phyloP scores from a whole-genome alignment of 1,140 invertebrate species.

The Orius insidiosus region DNA sequence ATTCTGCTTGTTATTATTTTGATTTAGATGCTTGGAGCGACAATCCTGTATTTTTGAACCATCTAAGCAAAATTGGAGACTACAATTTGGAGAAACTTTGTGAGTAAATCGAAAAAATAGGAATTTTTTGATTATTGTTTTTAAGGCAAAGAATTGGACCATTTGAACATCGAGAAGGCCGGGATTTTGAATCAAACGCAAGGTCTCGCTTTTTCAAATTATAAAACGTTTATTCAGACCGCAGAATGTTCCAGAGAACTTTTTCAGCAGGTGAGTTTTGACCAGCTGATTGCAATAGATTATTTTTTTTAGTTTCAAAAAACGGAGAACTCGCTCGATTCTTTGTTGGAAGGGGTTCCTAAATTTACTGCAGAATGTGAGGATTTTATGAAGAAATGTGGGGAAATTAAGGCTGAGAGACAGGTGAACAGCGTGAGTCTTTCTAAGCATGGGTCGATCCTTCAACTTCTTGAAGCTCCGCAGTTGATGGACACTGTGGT shows the following conservation, averaged over 20 bases:
- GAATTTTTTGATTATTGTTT: too few relatives aligned
- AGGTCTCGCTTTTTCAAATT: conserved; percentile 79
- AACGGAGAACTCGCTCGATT: conserved; percentile 54
- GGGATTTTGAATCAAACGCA: conserved; percentile 69
- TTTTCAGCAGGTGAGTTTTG: conserved; percentile 45
- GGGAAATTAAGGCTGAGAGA: conserved; percentile 48
- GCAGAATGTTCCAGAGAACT: conserved; percentile 79
- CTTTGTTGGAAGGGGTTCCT: conserved; percentile 54
- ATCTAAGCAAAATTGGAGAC: conserved; percentile 63
- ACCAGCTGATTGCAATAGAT: too few relatives aligned
- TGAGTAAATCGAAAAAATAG: too few relatives aligned
- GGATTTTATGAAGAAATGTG: conserved; percentile 55
- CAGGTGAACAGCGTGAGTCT: conserved; percentile 48
- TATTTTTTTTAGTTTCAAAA: conserved; percentile 58
- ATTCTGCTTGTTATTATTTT: too few relatives aligned
- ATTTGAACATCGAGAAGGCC: conserved; percentile 60
- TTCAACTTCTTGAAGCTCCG: conserved; percentile 78
- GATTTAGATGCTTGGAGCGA: conserved; percentile 43
- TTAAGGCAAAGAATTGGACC: conserved; percentile 56
- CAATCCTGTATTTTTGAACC: conserved; percentile 55
- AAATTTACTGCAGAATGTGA: conserved; percentile 57
- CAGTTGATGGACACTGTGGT: conserved; percentile 86
- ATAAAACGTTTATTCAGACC: conserved; percentile 87
- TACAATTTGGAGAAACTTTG: conserved; percentile 66
- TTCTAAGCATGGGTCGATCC: conserved; percentile 58